Conservation (phyloP, 2,113 vertebrate species). For the Colius striatus region DNA sequence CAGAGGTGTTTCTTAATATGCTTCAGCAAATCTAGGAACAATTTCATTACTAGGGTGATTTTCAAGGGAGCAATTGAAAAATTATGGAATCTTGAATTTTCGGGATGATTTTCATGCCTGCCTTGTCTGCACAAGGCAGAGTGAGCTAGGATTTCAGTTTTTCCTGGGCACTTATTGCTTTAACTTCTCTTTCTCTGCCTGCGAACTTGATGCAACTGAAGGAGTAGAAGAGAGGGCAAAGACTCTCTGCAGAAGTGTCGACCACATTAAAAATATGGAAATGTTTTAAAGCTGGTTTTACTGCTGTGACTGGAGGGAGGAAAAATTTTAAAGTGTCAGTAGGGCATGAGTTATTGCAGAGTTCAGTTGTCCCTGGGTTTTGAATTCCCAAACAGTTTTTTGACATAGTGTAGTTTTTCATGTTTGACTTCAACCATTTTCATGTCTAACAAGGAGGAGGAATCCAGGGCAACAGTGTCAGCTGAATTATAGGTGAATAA, state of each 20-base stretch:
- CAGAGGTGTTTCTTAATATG: not conserved
- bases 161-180: not conserved
- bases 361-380: not conserved
- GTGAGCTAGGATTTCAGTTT: not conserved
- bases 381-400: not conserved
- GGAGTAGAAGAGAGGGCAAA: not conserved
- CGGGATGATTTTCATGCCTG: not conserved
- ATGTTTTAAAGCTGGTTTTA: not conserved
- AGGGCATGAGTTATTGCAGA: not conserved
- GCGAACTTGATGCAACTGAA: not conserved
- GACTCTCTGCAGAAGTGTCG: not conserved
- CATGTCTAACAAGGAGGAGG: not conserved
- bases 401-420: not conserved
- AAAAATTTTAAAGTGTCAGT: not conserved
- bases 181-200: not conserved
- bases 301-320: not conserved
- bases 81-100: not conserved
- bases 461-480: not conserved
- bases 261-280: not conserved
- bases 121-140: not conserved
- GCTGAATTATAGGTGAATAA: not conserved
- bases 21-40: not conserved
- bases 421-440: not conserved
- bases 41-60: not conserved
- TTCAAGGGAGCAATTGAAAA: not conserved